These are phyloP conservation scores for Etheostoma perlongum DNA, from an alignment of 2,797 vertebrate genomes.

Conservation along the genomic window DNA sequence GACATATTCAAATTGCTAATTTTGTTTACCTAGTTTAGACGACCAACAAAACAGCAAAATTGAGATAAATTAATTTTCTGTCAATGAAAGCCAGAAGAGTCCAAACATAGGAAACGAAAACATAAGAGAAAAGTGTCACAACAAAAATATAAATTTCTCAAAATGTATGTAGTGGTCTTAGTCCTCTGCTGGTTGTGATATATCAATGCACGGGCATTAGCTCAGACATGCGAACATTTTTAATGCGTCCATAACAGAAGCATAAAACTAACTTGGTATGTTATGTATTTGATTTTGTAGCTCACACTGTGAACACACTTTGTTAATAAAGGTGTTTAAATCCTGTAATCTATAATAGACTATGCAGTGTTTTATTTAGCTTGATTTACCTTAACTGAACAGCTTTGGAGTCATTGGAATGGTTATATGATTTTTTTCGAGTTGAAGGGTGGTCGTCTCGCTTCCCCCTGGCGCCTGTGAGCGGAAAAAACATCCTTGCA, in stretches of 20 bases:
- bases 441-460: no score
- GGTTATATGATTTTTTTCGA: no score
- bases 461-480: no score
- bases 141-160: background rate
- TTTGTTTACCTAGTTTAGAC: background rate
- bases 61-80: background rate
- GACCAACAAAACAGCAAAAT: background rate
- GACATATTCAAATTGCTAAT: background rate
- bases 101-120: background rate
- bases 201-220: background rate
- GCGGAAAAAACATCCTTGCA: no score
- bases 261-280: background rate
- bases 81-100: background rate
- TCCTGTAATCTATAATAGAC: background rate
- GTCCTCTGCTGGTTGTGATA: background rate
- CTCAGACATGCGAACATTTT: background rate
- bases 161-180: background rate
- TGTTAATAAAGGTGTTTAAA: background rate
- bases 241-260: background rate
- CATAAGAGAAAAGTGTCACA: background rate
- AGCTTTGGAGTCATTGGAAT: no score
- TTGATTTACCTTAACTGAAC: no score
- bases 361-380: no score
- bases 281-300: background rate
- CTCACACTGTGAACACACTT: conserved; percentile 10